phyloP scores from a whole-genome alignment of 2,113 vertebrate species.

The Pollimyrus isidori region DNA sequence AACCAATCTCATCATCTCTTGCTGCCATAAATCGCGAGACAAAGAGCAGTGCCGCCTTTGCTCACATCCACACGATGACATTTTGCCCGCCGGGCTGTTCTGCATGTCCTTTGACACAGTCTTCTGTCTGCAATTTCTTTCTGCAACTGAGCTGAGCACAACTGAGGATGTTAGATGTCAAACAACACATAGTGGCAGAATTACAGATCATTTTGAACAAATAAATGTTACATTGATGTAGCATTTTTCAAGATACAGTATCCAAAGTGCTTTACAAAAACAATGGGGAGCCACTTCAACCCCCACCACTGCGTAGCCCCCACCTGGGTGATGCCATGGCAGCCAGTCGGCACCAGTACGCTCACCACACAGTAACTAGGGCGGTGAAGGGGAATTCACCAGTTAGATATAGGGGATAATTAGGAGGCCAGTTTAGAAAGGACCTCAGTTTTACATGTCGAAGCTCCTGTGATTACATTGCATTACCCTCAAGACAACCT shows the following conservation, averaged over 20 bases:
- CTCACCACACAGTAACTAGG: too few species aligned
- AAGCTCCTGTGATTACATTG: neutral
- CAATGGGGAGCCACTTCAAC: too few species aligned
- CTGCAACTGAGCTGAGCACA: neutral
- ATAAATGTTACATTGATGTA: neutral
- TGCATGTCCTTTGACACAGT: neutral
- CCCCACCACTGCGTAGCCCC: too few species aligned
- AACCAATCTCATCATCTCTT: neutral
- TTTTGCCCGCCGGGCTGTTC: neutral
- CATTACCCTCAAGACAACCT: neutral
- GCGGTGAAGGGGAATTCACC: too few species aligned
- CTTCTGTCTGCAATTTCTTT: neutral
- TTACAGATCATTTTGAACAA: neutral
- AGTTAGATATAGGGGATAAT: too few species aligned
- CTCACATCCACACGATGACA: neutral
- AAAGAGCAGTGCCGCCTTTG: neutral
- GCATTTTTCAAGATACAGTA: neutral
- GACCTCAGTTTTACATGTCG: neutral
- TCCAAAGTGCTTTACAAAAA: neutral
- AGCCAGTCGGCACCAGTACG: too few species aligned
- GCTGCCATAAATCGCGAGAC: neutral
- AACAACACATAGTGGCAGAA: neutral
- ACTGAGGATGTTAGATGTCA: neutral
- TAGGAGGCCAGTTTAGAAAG: too few species aligned
- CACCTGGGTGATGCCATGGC: too few species aligned